A percentile compares a stretch with the other conserved stretches of the same genome.
Conservation (phyloP, 2,113 vertebrate genomes). For the Chaetodon auriga region DNA sequence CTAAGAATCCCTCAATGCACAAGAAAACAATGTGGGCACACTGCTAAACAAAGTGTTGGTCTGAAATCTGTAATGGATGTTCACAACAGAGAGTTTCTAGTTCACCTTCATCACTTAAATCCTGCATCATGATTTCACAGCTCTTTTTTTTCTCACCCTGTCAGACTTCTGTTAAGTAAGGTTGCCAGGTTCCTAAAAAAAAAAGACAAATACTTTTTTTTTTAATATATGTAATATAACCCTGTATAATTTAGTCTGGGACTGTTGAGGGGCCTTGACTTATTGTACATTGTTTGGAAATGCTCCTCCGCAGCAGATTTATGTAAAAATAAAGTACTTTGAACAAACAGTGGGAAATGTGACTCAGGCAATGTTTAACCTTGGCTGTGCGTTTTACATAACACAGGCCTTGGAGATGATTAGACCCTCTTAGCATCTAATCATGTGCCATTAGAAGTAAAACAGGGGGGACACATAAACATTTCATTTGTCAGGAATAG, state of each 20-base stretch:
- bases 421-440: slow-evolving; percentile 58
- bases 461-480: slow-evolving; percentile 20
- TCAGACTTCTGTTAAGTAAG: neutral
- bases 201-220: neutral
- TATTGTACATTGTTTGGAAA: neutral
- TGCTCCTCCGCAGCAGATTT: neutral
- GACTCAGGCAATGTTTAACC: slow-evolving; percentile 51
- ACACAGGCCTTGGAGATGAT: slow-evolving; percentile 54
- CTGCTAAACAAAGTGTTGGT: neutral
- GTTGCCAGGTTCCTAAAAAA: neutral
- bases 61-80: neutral
- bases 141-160: neutral
- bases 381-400: slow-evolving; percentile 40
- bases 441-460: slow-evolving; percentile 62
- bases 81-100: neutral
- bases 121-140: neutral
- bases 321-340: neutral
- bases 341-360: slow-evolving; percentile 10
- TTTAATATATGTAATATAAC: too few relatives aligned
- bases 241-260: neutral
- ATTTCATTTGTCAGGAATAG: slow-evolving; percentile 11
- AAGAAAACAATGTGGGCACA: neutral
- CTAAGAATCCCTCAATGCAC: neutral
- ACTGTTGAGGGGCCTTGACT: slow-evolving; percentile 8
- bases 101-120: neutral